Evolutionary conservation across 2,113 vertebrate species (phyloP).

Genomic region (Lethenteron camtschaticum): DNA sequence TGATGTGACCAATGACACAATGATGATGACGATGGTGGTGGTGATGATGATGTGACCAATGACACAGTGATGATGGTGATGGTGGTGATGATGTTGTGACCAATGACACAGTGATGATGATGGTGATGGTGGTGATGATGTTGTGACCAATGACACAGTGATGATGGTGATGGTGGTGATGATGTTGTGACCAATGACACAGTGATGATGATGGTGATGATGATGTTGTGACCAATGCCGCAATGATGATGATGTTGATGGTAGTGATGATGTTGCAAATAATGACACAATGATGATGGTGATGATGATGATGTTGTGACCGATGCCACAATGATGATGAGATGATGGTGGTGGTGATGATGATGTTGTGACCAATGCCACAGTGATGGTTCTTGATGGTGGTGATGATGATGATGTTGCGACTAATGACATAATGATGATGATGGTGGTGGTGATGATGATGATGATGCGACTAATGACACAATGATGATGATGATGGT

Average conservation of each 20-base stretch:
- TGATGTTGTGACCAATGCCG: slow-evolving; percentile 30
- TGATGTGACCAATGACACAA: background rate
- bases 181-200: background rate
- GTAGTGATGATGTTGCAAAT: too few species aligned
- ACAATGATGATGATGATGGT: too few species aligned
- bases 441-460: too few species aligned
- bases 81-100: background rate
- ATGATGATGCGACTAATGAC: too few species aligned
- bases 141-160: background rate
- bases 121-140: background rate
- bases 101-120: background rate
- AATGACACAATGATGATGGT: too few species aligned
- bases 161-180: background rate
- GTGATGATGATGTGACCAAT: background rate
- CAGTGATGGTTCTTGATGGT: background rate
- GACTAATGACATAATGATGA: background rate
- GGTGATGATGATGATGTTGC: too few species aligned
- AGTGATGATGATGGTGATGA: background rate
- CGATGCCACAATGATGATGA: too few species aligned
- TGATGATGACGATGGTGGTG: background rate
- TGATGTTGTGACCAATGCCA: background rate
- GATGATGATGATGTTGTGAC: too few species aligned
- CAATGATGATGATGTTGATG: slow-evolving; percentile 28
- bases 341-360: too few species aligned
- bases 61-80: background rate